A percentile compares a stretch with the other conserved stretches of the same genome.
Evolutionary conservation across 2,888 invertebrate genomes (phyloP).

Genomic region (Acleris holmiana): DNA sequence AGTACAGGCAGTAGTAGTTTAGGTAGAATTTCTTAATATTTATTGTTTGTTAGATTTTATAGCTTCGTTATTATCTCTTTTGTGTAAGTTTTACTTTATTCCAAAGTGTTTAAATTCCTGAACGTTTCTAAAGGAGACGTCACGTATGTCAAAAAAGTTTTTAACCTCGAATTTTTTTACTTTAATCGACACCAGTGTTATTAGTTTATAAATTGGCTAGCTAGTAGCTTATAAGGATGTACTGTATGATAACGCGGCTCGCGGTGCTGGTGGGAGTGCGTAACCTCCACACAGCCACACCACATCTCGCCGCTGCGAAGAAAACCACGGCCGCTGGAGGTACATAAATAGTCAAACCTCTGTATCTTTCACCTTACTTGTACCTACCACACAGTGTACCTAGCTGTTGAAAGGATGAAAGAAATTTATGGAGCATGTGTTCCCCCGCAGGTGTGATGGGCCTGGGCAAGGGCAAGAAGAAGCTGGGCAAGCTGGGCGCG

Average conservation of each 20-base stretch:
- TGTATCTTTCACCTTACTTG: not conserved
- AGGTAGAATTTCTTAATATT: too few relatives aligned
- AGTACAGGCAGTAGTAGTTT: too few relatives aligned
- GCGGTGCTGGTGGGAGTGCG: slow-evolving; percentile 38
- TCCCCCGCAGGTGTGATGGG: slow-evolving; percentile 72
- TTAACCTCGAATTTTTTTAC: slow-evolving; percentile 3
- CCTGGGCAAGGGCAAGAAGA: slow-evolving; percentile 85
- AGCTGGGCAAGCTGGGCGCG: slow-evolving; percentile 84
- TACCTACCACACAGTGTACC: too few relatives aligned
- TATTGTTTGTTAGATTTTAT: too few relatives aligned
- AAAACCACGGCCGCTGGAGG: slow-evolving; percentile 78
- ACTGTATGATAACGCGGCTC: slow-evolving; percentile 16
- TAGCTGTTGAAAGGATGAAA: too few relatives aligned
- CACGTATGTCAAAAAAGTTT: slow-evolving; percentile 6
- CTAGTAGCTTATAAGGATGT: slow-evolving; percentile 8
- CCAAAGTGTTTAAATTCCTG: too few relatives aligned
- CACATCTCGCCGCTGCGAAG: slow-evolving; percentile 62
- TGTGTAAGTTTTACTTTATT: too few relatives aligned
- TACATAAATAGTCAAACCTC: slow-evolving; percentile 38
- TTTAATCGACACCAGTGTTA: too few relatives aligned
- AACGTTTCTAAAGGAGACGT: not conserved
- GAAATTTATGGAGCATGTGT: too few relatives aligned
- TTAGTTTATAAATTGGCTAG: too few relatives aligned
- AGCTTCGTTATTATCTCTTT: too few relatives aligned
- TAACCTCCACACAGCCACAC: slow-evolving; percentile 51